A percentile compares a stretch with the other conserved stretches of the same genome.
Conservation (phyloP, 1,140 invertebrate species). For the Grapholita molesta region DNA sequence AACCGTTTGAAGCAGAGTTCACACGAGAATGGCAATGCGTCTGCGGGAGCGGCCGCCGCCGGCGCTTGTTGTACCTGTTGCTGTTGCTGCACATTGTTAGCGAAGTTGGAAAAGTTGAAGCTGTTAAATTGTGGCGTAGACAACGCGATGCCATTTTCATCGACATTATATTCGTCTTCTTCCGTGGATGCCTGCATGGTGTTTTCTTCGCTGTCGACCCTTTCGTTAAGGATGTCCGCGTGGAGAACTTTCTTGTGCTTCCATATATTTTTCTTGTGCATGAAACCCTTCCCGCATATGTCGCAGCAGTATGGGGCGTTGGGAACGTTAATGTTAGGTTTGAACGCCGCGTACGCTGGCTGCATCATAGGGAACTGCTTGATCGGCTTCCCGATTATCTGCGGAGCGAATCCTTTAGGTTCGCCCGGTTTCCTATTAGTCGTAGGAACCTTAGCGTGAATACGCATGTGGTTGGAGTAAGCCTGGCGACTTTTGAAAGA, state of each 20-base stretch:
- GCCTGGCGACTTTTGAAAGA: conserved; percentile 75
- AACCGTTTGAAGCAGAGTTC: conserved; percentile 74
- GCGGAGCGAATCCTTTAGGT: conserved; percentile 51
- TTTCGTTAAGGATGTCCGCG: conserved; percentile 62
- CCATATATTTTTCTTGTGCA: conserved; percentile 78
- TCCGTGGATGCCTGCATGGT: conserved; percentile 72
- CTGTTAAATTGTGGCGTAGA: conserved; percentile 75
- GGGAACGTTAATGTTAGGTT: conserved; percentile 55
- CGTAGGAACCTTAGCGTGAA: conserved; percentile 73
- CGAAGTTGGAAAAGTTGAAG: conserved; percentile 63
- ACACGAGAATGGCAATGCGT: conserved; percentile 58
- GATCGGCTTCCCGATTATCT: conserved; percentile 68
- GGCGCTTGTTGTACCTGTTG: conserved; percentile 22
- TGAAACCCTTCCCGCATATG: conserved; percentile 80
- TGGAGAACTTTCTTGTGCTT: conserved; percentile 77
- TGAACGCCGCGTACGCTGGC: conserved; percentile 50
- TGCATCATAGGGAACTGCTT: conserved; percentile 57
- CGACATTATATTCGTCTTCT: conserved; percentile 69
- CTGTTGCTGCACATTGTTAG: conserved; percentile 46
- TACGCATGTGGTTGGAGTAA: conserved; percentile 77
- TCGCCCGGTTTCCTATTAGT: conserved; percentile 68
- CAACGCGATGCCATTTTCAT: conserved; percentile 63
- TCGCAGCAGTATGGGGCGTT: conserved; percentile 77
- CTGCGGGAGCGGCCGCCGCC: conserved; percentile 21
- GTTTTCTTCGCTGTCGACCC: conserved; percentile 63